Evolutionary conservation across 2,797 vertebrate genomes (phyloP), one percentile per base, ranked within the genome.

Genomic region (Halcyon leucocephala): DNA sequence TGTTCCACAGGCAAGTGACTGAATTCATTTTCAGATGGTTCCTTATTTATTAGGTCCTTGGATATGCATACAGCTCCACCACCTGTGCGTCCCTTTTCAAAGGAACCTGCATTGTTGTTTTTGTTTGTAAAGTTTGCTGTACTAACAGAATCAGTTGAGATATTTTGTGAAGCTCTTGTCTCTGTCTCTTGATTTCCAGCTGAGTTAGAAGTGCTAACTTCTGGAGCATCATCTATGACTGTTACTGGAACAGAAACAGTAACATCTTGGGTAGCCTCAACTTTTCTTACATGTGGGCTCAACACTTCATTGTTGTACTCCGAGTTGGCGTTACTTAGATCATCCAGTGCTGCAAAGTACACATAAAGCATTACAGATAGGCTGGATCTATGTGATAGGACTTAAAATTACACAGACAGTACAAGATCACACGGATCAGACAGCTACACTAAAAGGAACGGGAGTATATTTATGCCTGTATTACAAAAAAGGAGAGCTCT

Each of bases 171-270:
- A 95, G 81, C 9, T 17, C 57, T 72, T 55, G 60, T 91, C 69
- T 94, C 88, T 35, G 66, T 84, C 70, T 95, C 94, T 71, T 97
- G 93, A 70, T 90, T 93, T 93, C 95, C 94, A n/a, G 64, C 62
- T 44, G 79, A 54, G 39, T 93, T 91, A 69, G n/a, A 69, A 51
- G 35, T 93, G 87, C 96, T 95, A n/a, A 97, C 93, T 82, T 98
- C 98, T 74, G 98, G 96, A 86, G 98, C 97, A 90, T 99, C 99
- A 96, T 99, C 99, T 95, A 99, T 99, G 66, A 98, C 97, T 16
- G 99, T 99, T 82, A 99, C 99, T 55, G 99, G 99, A 96, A 99
- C 98, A 49, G 98, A 95, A 97, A 97, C 41, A 33, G 98, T 97
- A 77, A 98, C 94, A 28, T 98, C 91, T 60, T 98, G 97, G 52